A percentile compares a stretch with the other conserved stretches of the same genome.
phyloP scores from a whole-genome alignment of 2,888 invertebrate genomes.

The Entomobrya multifasciata region DNA sequence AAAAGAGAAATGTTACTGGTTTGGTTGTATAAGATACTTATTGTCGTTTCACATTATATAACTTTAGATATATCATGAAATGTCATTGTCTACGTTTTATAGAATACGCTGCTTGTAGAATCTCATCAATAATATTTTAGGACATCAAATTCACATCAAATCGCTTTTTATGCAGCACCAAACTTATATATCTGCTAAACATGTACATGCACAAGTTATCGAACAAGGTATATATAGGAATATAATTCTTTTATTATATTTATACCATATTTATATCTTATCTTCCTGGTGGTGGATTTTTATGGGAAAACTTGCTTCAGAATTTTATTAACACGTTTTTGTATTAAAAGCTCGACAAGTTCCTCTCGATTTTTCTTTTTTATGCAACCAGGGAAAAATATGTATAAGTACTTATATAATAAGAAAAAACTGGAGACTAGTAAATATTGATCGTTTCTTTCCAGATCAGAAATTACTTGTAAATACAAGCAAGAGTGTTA shows the following conservation, averaged over 20 bases:
- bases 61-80: background rate
- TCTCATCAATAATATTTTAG: slow-evolving; percentile 66
- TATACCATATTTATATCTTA: slow-evolving; percentile 22
- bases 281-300: slow-evolving; percentile 33
- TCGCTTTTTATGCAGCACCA: slow-evolving; percentile 57
- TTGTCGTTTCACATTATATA: slow-evolving; percentile 3
- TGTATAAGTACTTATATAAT: background rate
- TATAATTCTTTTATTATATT: background rate
- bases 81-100: background rate
- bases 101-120: background rate
- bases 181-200: no score
- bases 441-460: slow-evolving; percentile 4
- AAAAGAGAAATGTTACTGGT: background rate
- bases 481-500: background rate
- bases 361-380: background rate
- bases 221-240: slow-evolving; percentile 1
- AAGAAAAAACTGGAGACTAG: background rate
- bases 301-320: slow-evolving; percentile 66
- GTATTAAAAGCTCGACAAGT: slow-evolving; percentile 61
- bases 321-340: slow-evolving; percentile 71
- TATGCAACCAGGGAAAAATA: background rate
- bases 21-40: background rate
- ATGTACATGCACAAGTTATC: no score
- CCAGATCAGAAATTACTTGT: slow-evolving; percentile 14
- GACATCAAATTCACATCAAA: slow-evolving; percentile 76